Percentiles rank a stretch among this genome's conserved stretches.
These are phyloP conservation scores for Oopsacas minuta DNA, from an alignment of 37 sponge, comb jelly and placozoan species.

Conservation along the genomic window DNA sequence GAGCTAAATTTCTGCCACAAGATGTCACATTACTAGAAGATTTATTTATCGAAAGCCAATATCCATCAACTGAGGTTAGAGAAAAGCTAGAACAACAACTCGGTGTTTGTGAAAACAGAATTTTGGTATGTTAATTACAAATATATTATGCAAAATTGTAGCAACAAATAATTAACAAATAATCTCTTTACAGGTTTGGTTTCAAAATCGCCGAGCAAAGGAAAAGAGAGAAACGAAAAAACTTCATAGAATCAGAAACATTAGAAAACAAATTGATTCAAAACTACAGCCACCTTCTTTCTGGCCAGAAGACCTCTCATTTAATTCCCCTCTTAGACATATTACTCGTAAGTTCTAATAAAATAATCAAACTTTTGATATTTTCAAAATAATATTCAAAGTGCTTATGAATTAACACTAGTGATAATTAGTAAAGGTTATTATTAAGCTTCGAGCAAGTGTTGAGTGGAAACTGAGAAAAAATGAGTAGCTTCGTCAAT, in stretches of 20 bases:
- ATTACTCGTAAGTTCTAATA: not conserved
- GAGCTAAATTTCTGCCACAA: slow-evolving; percentile 4
- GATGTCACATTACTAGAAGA: slow-evolving; percentile 8
- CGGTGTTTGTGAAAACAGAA: not conserved
- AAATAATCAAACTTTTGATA: not conserved
- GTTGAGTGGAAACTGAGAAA: not conserved
- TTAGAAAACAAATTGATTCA: not conserved
- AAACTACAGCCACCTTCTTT: not conserved
- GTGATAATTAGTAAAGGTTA: not conserved
- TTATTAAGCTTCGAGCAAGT: not conserved
- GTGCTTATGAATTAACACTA: not conserved
- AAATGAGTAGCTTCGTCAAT: not conserved
- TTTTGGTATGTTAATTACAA: not conserved
- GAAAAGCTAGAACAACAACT: not conserved
- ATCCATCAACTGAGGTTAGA: not conserved
- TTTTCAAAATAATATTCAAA: not conserved
- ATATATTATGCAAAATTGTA: not conserved
- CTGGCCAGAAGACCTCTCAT: slow-evolving; percentile 14
- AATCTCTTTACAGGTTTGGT: not conserved
- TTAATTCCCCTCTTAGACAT: not conserved
- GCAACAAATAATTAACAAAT: not conserved
- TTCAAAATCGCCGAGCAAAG: slow-evolving; percentile 8
- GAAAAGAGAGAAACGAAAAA: not conserved
- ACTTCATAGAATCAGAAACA: not conserved
- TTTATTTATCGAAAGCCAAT: not conserved